Conservation (phyloP, 2,797 vertebrate species). For the Bradypodion pumilum region DNA sequence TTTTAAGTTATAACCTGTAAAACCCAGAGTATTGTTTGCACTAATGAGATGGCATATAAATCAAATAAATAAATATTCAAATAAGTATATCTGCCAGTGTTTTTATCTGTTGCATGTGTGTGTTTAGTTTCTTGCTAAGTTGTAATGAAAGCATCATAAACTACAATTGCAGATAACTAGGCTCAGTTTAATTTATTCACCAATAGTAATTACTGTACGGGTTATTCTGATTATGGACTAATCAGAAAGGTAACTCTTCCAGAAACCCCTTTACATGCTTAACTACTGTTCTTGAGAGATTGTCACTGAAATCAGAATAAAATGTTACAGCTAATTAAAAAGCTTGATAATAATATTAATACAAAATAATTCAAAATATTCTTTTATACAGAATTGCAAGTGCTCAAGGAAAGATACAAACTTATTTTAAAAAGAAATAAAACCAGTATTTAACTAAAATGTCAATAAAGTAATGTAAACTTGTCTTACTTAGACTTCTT, state of each 20-base stretch:
- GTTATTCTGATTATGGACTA: no score
- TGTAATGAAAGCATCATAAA: neutral
- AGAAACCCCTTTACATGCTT: neutral
- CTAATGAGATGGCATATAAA: no score
- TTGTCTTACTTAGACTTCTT: no score
- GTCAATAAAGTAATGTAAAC: no score
- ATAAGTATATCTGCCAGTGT: neutral
- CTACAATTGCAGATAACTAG: neutral
- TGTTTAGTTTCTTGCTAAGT: neutral
- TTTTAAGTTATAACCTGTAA: no score
- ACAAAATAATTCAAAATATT: neutral
- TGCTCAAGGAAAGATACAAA: no score
- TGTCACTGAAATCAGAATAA: neutral
- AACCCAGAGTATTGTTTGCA: no score
- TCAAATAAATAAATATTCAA: no score
- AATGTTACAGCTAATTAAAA: neutral
- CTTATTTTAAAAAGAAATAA: no score
- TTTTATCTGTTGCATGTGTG: neutral
- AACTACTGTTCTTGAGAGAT: neutral
- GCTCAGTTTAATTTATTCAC: neutral
- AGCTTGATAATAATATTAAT: neutral
- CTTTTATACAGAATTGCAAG: neutral
- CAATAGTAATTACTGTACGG: neutral
- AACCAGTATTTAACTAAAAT: no score
- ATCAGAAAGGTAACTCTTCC: neutral